Base-by-base conservation (phyloP, 2,113 vertebrate species). In the Menidia beryllina region DNA sequence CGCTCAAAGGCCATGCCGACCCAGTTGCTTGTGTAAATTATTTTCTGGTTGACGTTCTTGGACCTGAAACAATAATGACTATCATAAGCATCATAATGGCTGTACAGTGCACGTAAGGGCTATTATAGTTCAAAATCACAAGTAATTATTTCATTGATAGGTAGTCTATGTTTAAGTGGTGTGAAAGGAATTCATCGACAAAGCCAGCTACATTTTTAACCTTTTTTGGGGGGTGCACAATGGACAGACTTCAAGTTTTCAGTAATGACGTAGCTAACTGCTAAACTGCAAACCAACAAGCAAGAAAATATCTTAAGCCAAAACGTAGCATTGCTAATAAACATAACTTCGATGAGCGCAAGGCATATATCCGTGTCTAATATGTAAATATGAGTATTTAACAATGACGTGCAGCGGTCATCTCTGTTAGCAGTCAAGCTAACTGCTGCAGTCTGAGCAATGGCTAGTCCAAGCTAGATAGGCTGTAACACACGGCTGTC, bases 1-100 rank as follows among this genome's bases (percentile, higher is more conserved):
- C 89, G 81, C 55, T 93, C 92, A 82, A 82, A 93, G 67, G 93
- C 92, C 91, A 92, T 92, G 30, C 27, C 51, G 59, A 72, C 61
- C 34, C 62, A 69, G 51, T 45, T 57, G 72, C 41, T 59, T 68
- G 26, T 68, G 47, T 27, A n/a, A 34, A 43, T 47, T 54, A 47
- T 34, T 47, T 47, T 51, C 39, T 64, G 41, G 9, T 66, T 63
- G 25, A 17, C 15, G 14, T 5, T 50, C 21, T n/a, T 38, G 7
- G 15, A 60, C 27, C 10, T 9, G 26, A 43, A 41, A n/a, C 15
- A 13, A 7, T 12, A 7, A 30, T 5, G 34, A 51, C 3, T 26
- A 13, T 30, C 0, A 24, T 2, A 25, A 19, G 4, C 17, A 45
- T 45, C 41, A 45, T 1, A 45, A 45, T 19, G 41, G 7, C 41